These are phyloP conservation scores for Xestoiulus laeticollis DNA, from an alignment of 2,888 invertebrate genomes.

Conservation along the genomic window DNA sequence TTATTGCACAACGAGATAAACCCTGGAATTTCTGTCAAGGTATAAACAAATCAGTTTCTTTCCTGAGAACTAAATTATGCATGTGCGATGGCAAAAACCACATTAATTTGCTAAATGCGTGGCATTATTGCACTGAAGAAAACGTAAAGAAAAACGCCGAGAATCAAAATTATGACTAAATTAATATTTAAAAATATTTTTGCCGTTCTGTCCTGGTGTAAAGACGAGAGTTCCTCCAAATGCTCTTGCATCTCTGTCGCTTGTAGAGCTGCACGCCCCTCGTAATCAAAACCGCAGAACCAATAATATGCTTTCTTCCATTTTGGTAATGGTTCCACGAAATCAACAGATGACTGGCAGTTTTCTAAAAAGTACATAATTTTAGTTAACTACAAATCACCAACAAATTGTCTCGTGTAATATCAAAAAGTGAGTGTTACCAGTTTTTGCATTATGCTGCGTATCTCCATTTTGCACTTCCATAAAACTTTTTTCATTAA, in stretches of 20 bases:
- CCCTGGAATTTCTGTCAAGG: background rate
- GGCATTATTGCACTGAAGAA: conserved; percentile 53
- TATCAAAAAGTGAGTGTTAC: background rate
- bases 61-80: conserved; percentile 27
- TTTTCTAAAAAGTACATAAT: background rate
- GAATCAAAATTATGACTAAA: conserved; percentile 58
- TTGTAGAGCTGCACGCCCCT: conserved; percentile 46
- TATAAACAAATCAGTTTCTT: background rate
- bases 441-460: background rate
- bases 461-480: conserved; percentile 12
- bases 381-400: too few relatives aligned
- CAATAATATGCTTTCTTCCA: conserved; percentile 54
- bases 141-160: conserved; percentile 58
- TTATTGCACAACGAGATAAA: background rate
- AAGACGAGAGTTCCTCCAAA: conserved; percentile 54
- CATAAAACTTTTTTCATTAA: background rate
- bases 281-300: conserved; percentile 54
- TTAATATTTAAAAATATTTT: conserved; percentile 58
- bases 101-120: conserved; percentile 10
- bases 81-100: background rate
- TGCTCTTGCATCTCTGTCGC: conserved; percentile 55
- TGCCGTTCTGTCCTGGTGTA: conserved; percentile 56
- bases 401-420: background rate
- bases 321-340: conserved; percentile 43
- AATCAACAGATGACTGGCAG: background rate